Evolutionary conservation across 2,113 vertebrate species (phyloP).

Genomic region (Choloepus hoffmanni): DNA sequence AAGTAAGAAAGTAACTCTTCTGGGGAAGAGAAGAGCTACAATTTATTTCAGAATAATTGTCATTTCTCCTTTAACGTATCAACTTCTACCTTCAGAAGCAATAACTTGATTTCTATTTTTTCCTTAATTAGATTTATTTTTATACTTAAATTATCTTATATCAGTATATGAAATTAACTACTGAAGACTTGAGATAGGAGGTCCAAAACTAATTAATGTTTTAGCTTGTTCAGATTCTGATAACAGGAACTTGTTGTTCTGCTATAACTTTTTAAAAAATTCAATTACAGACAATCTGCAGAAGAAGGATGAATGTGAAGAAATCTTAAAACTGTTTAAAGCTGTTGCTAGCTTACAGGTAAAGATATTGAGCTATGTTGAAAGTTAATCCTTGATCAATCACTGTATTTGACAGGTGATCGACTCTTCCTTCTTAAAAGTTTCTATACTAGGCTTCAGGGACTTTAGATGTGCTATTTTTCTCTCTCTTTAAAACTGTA

Average conservation of each 20-base stretch:
- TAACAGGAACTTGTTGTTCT: neutral
- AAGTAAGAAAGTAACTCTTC: neutral
- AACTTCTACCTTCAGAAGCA: neutral
- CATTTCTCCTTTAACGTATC: neutral
- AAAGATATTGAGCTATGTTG: neutral
- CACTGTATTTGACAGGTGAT: neutral
- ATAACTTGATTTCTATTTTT: neutral
- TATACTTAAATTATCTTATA: neutral
- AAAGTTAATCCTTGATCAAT: neutral
- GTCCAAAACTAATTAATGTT: constrained; percentile 14
- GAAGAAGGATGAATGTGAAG: constrained; percentile 90
- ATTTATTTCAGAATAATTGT: constrained; percentile 38
- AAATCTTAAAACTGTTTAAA: constrained; percentile 91
- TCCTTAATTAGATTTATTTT: neutral
- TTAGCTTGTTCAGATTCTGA: neutral
- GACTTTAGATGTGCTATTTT: neutral
- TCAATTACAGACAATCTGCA: constrained; percentile 88
- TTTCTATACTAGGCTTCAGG: neutral
- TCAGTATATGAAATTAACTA: neutral
- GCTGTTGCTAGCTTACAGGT: constrained; percentile 93
- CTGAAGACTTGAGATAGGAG: neutral
- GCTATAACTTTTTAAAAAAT: constrained; percentile 1
- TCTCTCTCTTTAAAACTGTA: neutral
- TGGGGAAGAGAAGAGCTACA: neutral
- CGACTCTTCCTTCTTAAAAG: neutral